These are phyloP conservation scores for Myopa testacea DNA, from an alignment of 2,888 invertebrate species.

Conservation along the genomic window DNA sequence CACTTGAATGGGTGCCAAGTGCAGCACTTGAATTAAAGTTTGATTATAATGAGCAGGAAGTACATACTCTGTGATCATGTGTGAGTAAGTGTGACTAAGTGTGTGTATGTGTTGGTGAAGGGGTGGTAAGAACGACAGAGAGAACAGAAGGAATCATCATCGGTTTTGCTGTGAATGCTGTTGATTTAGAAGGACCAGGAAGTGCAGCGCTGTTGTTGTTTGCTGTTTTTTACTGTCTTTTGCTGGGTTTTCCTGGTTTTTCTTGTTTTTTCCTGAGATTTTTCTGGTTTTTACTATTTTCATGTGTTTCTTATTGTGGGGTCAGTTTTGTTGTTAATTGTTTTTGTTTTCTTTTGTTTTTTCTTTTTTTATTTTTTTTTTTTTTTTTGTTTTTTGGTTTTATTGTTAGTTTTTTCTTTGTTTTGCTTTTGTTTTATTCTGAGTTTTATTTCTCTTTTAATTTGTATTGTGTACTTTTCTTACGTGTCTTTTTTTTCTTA, in stretches of 20 bases:
- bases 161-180: too few relatives aligned
- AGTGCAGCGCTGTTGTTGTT: not conserved
- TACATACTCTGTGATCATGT: not conserved
- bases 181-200: not conserved
- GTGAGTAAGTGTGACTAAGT: not conserved
- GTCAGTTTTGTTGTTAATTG: too few relatives aligned
- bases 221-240: too few relatives aligned
- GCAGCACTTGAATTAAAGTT: slow-evolving; percentile 23
- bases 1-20: slow-evolving; percentile 10
- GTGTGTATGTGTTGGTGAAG: not conserved
- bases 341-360: not conserved
- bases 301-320: too few relatives aligned
- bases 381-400: not conserved
- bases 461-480: too few relatives aligned
- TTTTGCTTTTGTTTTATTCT: too few relatives aligned
- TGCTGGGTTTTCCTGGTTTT: too few relatives aligned
- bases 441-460: too few relatives aligned
- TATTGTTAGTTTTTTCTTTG: too few relatives aligned
- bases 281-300: too few relatives aligned
- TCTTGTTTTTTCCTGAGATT: too few relatives aligned
- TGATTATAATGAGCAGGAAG: slow-evolving; percentile 28
- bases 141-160: not conserved
- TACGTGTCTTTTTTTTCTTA: too few relatives aligned
- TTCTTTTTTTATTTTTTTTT: not conserved
- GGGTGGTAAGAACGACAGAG: not conserved